A percentile compares a stretch with the other conserved stretches of the same genome.
Evolutionary conservation across 2,797 vertebrate genomes (phyloP).

Genomic region (Enoplosus armatus): DNA sequence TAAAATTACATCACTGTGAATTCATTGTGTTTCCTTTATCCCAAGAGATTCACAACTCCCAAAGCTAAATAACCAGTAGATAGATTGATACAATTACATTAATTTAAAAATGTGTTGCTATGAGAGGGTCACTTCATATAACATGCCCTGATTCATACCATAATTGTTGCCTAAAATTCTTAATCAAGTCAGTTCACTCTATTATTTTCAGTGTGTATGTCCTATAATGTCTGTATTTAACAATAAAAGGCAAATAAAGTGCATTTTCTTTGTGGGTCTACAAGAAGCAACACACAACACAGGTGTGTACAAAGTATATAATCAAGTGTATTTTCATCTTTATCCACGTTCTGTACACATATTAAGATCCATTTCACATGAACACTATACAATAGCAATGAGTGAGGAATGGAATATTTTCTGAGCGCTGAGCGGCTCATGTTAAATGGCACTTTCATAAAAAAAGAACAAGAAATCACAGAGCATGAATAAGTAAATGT

Average conservation of each 20-base stretch:
- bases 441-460: constrained; percentile 86
- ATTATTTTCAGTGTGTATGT: too few relatives aligned
- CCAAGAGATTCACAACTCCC: constrained; percentile 26
- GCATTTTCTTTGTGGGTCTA: constrained; percentile 24
- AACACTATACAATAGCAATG: constrained; percentile 92
- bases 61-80: neutral
- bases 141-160: constrained; percentile 5
- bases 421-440: constrained; percentile 82
- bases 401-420: constrained; percentile 89
- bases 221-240: neutral
- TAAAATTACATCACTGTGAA: constrained; percentile 35
- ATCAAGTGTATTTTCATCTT: constrained; percentile 91
- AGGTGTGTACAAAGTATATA: constrained; percentile 89
- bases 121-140: neutral
- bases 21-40: constrained; percentile 30
- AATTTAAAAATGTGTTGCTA: neutral
- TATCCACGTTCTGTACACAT: constrained; percentile 90
- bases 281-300: constrained; percentile 82
- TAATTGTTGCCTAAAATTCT: neutral
- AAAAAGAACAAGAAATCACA: constrained; percentile 82
- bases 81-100: constrained; percentile 4
- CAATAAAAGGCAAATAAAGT: constrained; percentile 3
- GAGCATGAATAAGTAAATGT: constrained; percentile 80
- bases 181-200: neutral
- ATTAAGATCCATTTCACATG: constrained; percentile 90